phyloP scores from a whole-genome alignment of 2,888 invertebrate genomes.

The Archips crataeganus region DNA sequence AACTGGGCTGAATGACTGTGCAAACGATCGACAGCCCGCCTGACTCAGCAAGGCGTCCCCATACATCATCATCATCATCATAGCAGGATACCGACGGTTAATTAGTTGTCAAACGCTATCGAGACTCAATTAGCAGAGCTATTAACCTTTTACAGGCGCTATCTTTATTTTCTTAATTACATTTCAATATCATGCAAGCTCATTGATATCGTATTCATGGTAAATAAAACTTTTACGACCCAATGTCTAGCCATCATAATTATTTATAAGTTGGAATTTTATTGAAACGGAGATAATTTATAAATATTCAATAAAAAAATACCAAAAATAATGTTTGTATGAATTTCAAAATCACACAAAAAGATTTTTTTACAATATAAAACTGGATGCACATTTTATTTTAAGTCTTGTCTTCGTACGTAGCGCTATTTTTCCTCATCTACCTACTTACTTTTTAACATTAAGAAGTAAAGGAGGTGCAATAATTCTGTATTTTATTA shows the following conservation, averaged over 20 bases:
- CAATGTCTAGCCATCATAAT: no score
- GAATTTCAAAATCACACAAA: no score
- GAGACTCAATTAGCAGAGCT: background rate
- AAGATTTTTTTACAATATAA: background rate
- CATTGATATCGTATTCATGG: background rate
- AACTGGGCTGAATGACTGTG: no score
- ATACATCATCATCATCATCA: no score
- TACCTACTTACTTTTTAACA: slow-evolving; percentile 3
- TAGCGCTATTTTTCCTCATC: background rate
- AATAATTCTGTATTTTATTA: slow-evolving; percentile 22
- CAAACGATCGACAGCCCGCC: no score
- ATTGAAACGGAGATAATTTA: no score
- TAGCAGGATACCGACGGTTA: background rate
- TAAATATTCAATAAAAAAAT: no score
- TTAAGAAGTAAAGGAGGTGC: slow-evolving; percentile 1
- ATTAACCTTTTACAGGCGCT: background rate
- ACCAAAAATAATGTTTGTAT: no score
- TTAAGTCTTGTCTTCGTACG: background rate
- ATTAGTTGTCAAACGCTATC: background rate
- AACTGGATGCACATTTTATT: background rate
- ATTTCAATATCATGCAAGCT: background rate
- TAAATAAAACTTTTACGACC: background rate
- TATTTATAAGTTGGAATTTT: no score
- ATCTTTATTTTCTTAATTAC: background rate
- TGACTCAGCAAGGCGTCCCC: no score